Evolutionary conservation across 2,113 vertebrate species (phyloP), one percentile per base, ranked within the genome.

Genomic region (Ranitomeya imitator): DNA sequence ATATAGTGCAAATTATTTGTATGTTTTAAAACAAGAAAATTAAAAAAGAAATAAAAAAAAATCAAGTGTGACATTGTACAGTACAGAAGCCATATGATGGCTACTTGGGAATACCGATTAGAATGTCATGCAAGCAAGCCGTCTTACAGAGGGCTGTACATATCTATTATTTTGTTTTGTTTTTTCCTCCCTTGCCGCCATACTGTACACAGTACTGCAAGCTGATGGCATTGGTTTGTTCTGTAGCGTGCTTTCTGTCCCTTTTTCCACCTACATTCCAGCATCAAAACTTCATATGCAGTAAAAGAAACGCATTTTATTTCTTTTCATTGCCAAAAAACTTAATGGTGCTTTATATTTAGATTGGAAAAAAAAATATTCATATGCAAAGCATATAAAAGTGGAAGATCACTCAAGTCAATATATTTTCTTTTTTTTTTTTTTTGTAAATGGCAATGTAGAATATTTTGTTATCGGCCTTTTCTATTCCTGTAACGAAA

Each of bases 381-480:
- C 96, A 97, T 99, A 99, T 99, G 97, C 98, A 98, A 99, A 98
- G 98, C 97, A 99, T 99, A 99, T 99, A 98, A 92, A 96, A 95
- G 96, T 96, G 96, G 96, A 97, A 96, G 96, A 97, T 97, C 96
- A 96, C 97, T 98, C 97, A 95, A 98, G 97, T 98, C 95, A 95
- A 97, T 96, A 98, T 31, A 31, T 31, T 31, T 31, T 31, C 26
- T 96, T 97, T 98, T 88, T 86, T 85, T 77, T 99, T 60, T 85
- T 87, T 99, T 99, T 99, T 99, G 97, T 99, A 99, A 98, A 98
- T 99, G 98, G 98, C 97, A 99, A 99, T 99, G 98, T 96, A 97
- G 96, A 99, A 98, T 99, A 99, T 99, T 99, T 99, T 99, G 97
- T 99, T 99, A 99, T 99, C 96, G 97, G 97, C 97, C 97, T 99